Evolutionary conservation across 1,140 invertebrate species (phyloP), one percentile per base, ranked within the genome.

Genomic region (Cydia fagiglandana): DNA sequence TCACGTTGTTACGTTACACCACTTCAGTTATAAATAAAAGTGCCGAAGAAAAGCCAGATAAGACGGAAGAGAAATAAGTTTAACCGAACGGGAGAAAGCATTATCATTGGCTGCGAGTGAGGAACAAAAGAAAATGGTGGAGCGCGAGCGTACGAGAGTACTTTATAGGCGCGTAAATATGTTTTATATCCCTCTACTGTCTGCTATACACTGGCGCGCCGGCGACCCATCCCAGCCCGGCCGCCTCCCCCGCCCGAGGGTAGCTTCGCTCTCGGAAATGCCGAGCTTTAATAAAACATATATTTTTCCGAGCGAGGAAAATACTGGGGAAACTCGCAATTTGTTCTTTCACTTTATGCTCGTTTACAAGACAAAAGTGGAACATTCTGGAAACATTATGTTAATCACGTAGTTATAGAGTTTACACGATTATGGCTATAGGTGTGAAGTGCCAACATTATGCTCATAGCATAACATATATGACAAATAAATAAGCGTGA

Each of bases 211-310:
- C 84, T 90, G 89, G 89, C 86, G 87, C 87, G 86, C 86, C 85
- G 86, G 82, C 87, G 80, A 78, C 78, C 84, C 74, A 82, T 83
- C 81, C 80, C 73, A 17, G 47, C 41, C 64, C 79, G 81, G 79
- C 80, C 77, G 61, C 82, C 81, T 77, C 83, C 81, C 79, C 82
- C 87, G 82, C 84, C 86, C 79, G 88, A 88, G 90, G 89, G 91
- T 85, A 86, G 87, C 88, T 84, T 85, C 87, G 89, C 87, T 90
- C 91, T 92, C 88, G 91, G 91, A 92, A 92, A 92, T 90, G 88
- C 90, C 91, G 91, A 91, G 91, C 91, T 92, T 92, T 92, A 92
- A 92, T 92, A 92, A 92, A 92, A 92, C 91, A 92, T 92, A 91
- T 91, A 92, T 92, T 92, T 92, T 91, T 91, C 89, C 88, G 88